These are phyloP conservation scores for Montipora efflorescens DNA, from an alignment of 64 coral and sea anemone genomes.

Conservation along the genomic window DNA sequence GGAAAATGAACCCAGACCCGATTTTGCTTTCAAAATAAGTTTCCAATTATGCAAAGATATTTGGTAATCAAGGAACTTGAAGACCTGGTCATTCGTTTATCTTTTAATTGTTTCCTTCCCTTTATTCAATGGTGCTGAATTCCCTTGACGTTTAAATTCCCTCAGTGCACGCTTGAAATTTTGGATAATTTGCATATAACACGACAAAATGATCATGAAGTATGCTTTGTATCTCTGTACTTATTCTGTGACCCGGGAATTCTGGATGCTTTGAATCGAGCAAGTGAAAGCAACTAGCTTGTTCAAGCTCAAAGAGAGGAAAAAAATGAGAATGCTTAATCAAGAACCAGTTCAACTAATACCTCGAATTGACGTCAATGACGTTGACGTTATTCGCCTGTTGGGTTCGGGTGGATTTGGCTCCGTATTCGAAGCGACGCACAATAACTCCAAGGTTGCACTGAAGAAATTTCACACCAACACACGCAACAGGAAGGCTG, in stretches of 20 bases:
- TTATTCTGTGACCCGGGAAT: conserved; percentile 50
- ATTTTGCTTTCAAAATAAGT: background rate
- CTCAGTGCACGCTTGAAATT: background rate
- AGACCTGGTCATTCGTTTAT: background rate
- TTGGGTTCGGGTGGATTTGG: conserved; percentile 92
- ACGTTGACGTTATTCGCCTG: conserved; percentile 72
- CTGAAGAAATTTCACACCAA: conserved; percentile 93
- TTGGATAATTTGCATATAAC: background rate
- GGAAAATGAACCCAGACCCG: too few relatives aligned
- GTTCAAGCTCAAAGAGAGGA: background rate
- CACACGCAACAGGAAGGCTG: conserved; percentile 94
- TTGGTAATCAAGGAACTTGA: background rate
- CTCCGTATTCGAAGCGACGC: conserved; percentile 82
- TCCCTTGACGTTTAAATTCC: background rate
- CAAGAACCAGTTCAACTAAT: conserved; percentile 5
- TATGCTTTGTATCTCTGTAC: background rate
- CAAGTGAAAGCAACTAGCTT: conserved; percentile 8
- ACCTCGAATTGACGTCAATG: conserved; percentile 81
- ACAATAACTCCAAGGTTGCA: conserved; percentile 86
- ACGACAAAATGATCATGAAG: background rate
- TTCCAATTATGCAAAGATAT: background rate
- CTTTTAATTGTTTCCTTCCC: background rate
- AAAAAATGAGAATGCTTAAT: conserved; percentile 45
- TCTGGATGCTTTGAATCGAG: background rate
- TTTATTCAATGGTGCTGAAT: background rate